Evolutionary conservation across 2,888 invertebrate genomes (phyloP).

Genomic region (Salpingus planirostris): DNA sequence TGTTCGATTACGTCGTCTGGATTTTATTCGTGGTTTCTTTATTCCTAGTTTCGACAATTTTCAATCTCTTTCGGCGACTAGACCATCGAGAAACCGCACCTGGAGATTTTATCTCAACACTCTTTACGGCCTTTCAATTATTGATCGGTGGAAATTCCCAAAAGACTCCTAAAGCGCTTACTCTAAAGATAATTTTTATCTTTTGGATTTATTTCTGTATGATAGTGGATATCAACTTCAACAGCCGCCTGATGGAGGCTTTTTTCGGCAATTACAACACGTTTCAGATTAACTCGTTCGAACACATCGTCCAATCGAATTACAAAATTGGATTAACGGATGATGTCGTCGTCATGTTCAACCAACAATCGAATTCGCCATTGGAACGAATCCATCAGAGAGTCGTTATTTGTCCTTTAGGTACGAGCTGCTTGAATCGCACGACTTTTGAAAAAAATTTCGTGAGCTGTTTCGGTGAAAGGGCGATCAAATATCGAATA

Average conservation of each 20-base stretch:
- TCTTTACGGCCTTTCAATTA: neutral
- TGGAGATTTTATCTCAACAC: neutral
- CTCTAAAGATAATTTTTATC: slow-evolving; percentile 1
- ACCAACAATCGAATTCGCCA: neutral
- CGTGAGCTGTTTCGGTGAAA: slow-evolving; percentile 7
- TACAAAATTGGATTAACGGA: slow-evolving; percentile 6
- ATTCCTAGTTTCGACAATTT: neutral
- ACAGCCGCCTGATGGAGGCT: slow-evolving; percentile 5
- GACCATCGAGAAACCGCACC: no score
- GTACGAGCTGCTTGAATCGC: slow-evolving; percentile 6
- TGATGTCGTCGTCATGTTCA: slow-evolving; percentile 6
- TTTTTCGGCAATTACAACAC: slow-evolving; percentile 6
- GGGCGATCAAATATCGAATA: slow-evolving; percentile 6
- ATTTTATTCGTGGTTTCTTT: slow-evolving; percentile 1
- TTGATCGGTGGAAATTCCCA: neutral
- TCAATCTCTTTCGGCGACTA: no score
- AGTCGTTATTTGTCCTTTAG: slow-evolving; percentile 6
- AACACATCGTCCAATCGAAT: slow-evolving; percentile 4
- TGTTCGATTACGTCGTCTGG: slow-evolving; percentile 5
- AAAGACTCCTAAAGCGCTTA: neutral
- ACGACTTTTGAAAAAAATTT: slow-evolving; percentile 5
- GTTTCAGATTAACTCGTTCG: slow-evolving; percentile 8
- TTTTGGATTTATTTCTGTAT: slow-evolving; percentile 8
- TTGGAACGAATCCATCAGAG: neutral
- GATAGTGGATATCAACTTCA: slow-evolving; percentile 6